Evolutionary conservation across 2,113 vertebrate species (phyloP), one percentile per base, ranked within the genome.

Genomic region (Synodontis membranacea): DNA sequence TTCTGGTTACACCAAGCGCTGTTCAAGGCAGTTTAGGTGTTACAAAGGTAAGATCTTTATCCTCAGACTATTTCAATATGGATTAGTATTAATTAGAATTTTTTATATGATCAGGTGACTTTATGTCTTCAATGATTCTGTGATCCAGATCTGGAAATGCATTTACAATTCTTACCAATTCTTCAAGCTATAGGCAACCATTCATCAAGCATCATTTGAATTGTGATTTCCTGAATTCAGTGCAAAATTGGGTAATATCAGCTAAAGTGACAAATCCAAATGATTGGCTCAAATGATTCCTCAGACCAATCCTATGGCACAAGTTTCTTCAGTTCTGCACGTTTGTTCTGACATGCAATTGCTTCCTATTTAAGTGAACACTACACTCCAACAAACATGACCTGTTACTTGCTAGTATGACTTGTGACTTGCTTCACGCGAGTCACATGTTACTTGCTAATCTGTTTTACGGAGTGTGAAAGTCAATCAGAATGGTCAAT

Each of bases 11-110:
- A 0, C 98, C 98, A 0, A 91, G 92, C 42, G 87, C 92, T 2
- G 92, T 96, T 58, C 94, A 96, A 87, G 97, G 97, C 52, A 91
- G 93, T 34, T 87, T 99, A 19, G 98, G 98, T 28, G 95, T 98
- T 86, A 98, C 97, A 68, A 91, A 82, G 94, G 98, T 99, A 96
- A 94, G 91, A 79, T 60, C 31, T 31, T 44, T 60, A 48, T 39
- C 50, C 6, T 56, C 28, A 58, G n/a, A 31, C 28, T 70, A 37
- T 28, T 70, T 83, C 2, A 34, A 7, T 9, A 2, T 39, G 9
- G 58, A 31, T 82, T 64, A 64, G 28, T 34, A 19, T 9, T 50
- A 52, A 50, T 52, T 74, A 25, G 10, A 44, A 4, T 12, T n/a
- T 44, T 15, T n/a, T 14, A 44, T n/a, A 46, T 28, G 11, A 15